These are phyloP conservation scores for Drosophila sp. DNA, from an alignment of 1,140 invertebrate species.

Conservation along the genomic window DNA sequence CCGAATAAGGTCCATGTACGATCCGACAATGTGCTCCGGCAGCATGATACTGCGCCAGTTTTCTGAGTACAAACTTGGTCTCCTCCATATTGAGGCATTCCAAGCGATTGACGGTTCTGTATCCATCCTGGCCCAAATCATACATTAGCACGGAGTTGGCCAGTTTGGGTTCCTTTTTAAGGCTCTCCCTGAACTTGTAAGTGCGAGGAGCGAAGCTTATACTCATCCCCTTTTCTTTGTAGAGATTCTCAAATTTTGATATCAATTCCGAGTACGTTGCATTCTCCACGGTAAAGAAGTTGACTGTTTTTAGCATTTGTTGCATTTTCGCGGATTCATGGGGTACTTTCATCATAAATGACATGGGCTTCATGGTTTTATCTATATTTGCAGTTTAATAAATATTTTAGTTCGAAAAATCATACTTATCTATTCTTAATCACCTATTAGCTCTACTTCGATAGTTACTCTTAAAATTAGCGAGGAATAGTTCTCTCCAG, in stretches of 20 bases:
- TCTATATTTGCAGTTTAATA: slow-evolving; percentile 45
- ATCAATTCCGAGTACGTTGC: slow-evolving; percentile 59
- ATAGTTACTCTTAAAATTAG: slow-evolving; percentile 70
- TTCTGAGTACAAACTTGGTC: slow-evolving; percentile 85
- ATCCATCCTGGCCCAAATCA: slow-evolving; percentile 85
- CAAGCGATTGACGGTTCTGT: slow-evolving; percentile 86
- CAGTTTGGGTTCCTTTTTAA: slow-evolving; percentile 53
- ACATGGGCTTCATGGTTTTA: slow-evolving; percentile 45
- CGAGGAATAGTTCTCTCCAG: slow-evolving; percentile 76
- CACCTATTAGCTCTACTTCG: slow-evolving; percentile 67
- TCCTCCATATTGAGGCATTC: slow-evolving; percentile 85
- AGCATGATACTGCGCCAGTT: slow-evolving; percentile 87
- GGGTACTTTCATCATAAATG: slow-evolving; percentile 74
- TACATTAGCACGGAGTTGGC: slow-evolving; percentile 83
- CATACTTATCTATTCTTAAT: slow-evolving; percentile 1
- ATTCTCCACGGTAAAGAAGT: slow-evolving; percentile 71
- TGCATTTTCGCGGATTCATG: slow-evolving; percentile 70
- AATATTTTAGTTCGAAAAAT: neutral
- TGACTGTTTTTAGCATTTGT: slow-evolving; percentile 63
- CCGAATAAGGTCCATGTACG: slow-evolving; percentile 58
- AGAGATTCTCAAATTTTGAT: slow-evolving; percentile 63
- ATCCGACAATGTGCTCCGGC: slow-evolving; percentile 56
- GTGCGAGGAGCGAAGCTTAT: slow-evolving; percentile 59
- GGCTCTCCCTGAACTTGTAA: slow-evolving; percentile 47
- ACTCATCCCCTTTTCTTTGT: slow-evolving; percentile 50